A percentile compares a stretch with the other conserved stretches of the same genome.
Conservation (phyloP, 2,888 invertebrate genomes). For the Cenopis cana region DNA sequence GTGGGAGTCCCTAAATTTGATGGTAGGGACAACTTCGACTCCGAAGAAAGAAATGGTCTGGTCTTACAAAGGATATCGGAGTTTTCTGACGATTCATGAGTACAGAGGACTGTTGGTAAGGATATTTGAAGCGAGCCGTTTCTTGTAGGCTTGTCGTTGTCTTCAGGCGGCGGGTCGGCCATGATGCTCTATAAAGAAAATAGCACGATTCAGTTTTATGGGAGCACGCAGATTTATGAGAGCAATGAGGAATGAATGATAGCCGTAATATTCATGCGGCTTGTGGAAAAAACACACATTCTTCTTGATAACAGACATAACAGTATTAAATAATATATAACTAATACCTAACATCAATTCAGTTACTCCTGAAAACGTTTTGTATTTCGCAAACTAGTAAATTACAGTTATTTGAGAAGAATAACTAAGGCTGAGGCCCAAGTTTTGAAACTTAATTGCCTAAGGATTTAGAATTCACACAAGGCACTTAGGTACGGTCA, state of each 20-base stretch:
- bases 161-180: constrained; percentile 60
- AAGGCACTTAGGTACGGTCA: not conserved
- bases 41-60: constrained; percentile 65
- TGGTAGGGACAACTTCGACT: constrained; percentile 74
- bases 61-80: constrained; percentile 56
- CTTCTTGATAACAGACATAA: not conserved
- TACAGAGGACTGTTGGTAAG: constrained; percentile 74
- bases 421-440: not conserved
- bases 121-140: constrained; percentile 66
- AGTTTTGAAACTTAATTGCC: constrained; percentile 12
- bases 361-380: not conserved
- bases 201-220: constrained; percentile 32
- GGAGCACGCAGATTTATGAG: constrained; percentile 21
- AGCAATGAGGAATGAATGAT: constrained; percentile 15
- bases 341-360: not conserved
- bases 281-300: not conserved
- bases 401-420: constrained; percentile 20
- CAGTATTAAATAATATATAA: not conserved
- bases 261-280: not conserved
- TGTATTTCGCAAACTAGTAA: constrained; percentile 12
- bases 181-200: constrained; percentile 67
- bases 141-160: constrained; percentile 51
- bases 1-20: constrained; percentile 75
- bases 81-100: constrained; percentile 60
- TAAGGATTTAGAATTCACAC: constrained; percentile 9